Conservation (phyloP, 2,113 vertebrate genomes). For the Chloebia gouldiae region DNA sequence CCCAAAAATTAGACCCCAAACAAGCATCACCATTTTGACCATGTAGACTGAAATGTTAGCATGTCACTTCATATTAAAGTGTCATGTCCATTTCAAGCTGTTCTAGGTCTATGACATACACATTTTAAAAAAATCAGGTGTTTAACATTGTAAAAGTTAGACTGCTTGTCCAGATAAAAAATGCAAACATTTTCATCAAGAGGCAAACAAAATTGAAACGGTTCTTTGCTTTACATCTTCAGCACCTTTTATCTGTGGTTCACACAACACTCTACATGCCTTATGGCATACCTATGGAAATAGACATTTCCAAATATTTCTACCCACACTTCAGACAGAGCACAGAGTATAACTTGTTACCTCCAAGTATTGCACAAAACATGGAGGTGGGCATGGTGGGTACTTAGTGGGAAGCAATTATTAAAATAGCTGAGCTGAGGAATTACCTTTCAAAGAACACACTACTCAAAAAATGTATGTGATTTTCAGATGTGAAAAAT, state of each 20-base stretch:
- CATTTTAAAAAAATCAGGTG: background rate
- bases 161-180: background rate
- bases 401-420: background rate
- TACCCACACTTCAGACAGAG: background rate
- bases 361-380: background rate
- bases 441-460: background rate
- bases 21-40: background rate
- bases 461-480: background rate
- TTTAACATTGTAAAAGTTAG: background rate
- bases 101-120: background rate
- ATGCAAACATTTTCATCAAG: background rate
- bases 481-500: background rate
- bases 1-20: background rate
- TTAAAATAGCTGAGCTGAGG: background rate
- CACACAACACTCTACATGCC: background rate
- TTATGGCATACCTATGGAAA: background rate
- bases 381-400: background rate
- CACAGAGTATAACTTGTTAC: background rate
- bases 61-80: background rate
- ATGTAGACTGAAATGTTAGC: background rate
- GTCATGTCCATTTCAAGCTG: background rate
- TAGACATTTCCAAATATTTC: background rate
- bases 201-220: background rate
- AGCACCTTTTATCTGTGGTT: background rate
- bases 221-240: background rate